Percentiles rank a stretch among this genome's conserved stretches.
Conservation (phyloP, 2,113 vertebrate species). For the Todiramphus saurophagus region DNA sequence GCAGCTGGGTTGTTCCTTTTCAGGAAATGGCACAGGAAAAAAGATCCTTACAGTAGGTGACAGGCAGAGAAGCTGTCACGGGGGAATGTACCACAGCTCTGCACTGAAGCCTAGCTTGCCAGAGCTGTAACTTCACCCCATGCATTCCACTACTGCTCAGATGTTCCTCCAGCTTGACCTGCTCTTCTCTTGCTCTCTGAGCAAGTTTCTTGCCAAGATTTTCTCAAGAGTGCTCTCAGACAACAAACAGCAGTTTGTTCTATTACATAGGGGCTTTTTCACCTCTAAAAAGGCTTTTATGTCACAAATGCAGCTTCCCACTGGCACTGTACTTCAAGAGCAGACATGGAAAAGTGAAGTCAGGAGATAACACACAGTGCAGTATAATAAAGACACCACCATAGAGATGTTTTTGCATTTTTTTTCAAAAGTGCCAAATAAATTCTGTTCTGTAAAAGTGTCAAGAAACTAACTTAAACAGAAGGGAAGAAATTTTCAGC, state of each 20-base stretch:
- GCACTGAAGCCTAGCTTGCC: background rate
- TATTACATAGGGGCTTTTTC: slow-evolving; percentile 1
- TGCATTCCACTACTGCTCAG: background rate
- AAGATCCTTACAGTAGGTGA: background rate
- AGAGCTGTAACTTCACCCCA: background rate
- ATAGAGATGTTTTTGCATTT: slow-evolving; percentile 27
- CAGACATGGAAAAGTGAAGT: background rate
- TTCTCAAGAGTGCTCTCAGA: slow-evolving; percentile 16
- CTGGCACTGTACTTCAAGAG: background rate
- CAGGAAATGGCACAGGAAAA: background rate
- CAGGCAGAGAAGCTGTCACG: background rate
- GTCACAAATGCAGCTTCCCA: background rate
- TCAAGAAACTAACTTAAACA: slow-evolving; percentile 51
- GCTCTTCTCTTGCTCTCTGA: slow-evolving; percentile 24
- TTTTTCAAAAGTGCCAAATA: slow-evolving; percentile 20
- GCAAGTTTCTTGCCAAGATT: slow-evolving; percentile 31
- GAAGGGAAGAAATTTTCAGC: slow-evolving; percentile 3
- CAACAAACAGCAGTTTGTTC: slow-evolving; percentile 25
- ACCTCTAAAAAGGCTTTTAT: slow-evolving; percentile 20
- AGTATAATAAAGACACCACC: slow-evolving; percentile 4
- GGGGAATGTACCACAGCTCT: background rate
- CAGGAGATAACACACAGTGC: background rate
- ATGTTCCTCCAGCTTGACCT: slow-evolving; percentile 49
- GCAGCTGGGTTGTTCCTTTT: slow-evolving; percentile 18
- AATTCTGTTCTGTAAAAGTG: slow-evolving; percentile 68